phyloP scores from a whole-genome alignment of 2,888 invertebrate genomes.

The Drosophila falleni region DNA sequence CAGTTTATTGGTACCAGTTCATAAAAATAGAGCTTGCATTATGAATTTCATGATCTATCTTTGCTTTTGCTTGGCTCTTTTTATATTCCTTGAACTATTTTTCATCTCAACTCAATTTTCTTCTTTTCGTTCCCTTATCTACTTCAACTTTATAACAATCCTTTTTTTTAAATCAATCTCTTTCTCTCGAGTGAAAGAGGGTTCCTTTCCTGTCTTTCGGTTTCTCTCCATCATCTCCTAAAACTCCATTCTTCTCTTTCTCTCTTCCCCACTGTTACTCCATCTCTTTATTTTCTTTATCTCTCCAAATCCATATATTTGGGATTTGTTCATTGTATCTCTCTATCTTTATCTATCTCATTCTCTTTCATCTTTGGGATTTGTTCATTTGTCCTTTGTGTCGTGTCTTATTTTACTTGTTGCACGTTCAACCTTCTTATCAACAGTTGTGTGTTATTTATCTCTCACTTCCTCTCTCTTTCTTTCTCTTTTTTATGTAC shows the following conservation, averaged over 20 bases:
- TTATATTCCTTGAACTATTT: background rate
- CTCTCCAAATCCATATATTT: background rate
- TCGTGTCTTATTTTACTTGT: conserved; percentile 2
- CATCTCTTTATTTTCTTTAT: conserved; percentile 10
- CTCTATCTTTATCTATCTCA: background rate
- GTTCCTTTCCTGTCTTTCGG: too few species aligned
- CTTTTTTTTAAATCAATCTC: background rate
- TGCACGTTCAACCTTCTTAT: conserved; percentile 17
- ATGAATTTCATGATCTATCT: background rate
- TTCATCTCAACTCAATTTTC: too few species aligned
- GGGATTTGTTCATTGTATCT: background rate
- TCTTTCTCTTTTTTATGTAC: conserved; percentile 19
- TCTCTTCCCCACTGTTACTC: background rate
- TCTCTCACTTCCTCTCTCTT: conserved; percentile 7
- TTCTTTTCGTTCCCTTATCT: background rate
- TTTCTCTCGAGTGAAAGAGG: too few species aligned
- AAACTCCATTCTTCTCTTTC: conserved; percentile 7
- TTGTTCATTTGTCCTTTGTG: conserved; percentile 20
- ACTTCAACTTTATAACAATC: background rate
- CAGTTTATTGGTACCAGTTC: background rate
- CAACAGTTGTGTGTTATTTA: conserved; percentile 26
- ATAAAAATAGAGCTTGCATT: background rate
- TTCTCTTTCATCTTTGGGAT: conserved; percentile 22
- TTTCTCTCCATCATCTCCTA: too few species aligned
- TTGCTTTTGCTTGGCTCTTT: conserved; percentile 32